Percentiles rank a stretch among this genome's conserved stretches.
phyloP scores from a whole-genome alignment of 2,888 invertebrate genomes.

The Noctua janthina region DNA sequence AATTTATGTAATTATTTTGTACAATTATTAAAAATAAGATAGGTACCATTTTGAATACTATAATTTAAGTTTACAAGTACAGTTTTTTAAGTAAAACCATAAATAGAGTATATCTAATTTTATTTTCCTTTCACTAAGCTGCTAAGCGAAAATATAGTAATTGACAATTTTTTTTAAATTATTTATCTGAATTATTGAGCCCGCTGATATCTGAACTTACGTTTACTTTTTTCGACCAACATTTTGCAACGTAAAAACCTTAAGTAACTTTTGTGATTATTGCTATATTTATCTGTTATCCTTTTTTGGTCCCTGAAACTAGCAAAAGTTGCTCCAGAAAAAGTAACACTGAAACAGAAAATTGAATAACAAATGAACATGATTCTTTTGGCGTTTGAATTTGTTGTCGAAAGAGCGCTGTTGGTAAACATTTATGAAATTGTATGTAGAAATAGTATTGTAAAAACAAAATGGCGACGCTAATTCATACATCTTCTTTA shows the following conservation, averaged over 20 bases:
- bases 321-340: neutral
- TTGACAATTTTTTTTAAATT: neutral
- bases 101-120: neutral
- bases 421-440: neutral
- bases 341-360: neutral
- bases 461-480: neutral
- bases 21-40: constrained; percentile 32
- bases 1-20: constrained; percentile 46
- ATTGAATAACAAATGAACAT: neutral
- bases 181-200: neutral
- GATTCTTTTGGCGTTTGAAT: neutral
- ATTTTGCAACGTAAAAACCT: neutral
- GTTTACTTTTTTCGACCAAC: neutral
- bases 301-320: neutral
- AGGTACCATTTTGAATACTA: neutral
- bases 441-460: neutral
- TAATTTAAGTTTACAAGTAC: constrained; percentile 7
- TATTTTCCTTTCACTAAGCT: neutral
- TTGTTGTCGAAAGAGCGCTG: neutral
- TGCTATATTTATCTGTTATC: neutral
- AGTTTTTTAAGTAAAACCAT: neutral
- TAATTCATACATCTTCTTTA: too few relatives aligned
- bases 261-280: neutral
- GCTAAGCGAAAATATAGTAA: neutral
- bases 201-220: neutral